Evolutionary conservation across 2,113 vertebrate genomes (phyloP), one percentile per base, ranked within the genome.

Genomic region (Psophia crepitans): DNA sequence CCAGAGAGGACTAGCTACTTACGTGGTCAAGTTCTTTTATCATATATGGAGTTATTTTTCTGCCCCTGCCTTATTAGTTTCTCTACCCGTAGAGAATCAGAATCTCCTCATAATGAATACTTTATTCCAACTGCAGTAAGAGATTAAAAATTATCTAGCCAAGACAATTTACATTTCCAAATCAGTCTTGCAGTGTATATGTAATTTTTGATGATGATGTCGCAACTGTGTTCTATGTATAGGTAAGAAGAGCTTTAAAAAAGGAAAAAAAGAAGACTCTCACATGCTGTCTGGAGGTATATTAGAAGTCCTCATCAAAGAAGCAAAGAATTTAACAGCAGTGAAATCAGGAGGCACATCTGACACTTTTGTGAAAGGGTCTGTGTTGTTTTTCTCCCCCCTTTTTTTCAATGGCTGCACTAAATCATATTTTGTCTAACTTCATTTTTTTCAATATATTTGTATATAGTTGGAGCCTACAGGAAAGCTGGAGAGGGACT

Each of bases 351-450:
- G 99, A 98, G 99, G 99, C 73, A 99, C 98, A 23, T 99, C 99
- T 17, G 99, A 99, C 95, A 98, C 99, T 35, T 99, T 99, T 24
- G 99, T 99, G 35, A 99, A 99, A 98, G 99, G 99, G 99, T 97
- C 61, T 89, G 95, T 99, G 97, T 92, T 21, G 30, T 33, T 81
- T 68, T 48, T n/a, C 10, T 4, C 18, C 39, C 12, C 4, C 6
- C 5, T 32, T 51, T 87, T 84, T 65, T 65, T 77, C 56, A 73
- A 80, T 37, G 39, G 26, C 33, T 91, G 12, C 14, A 66, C 14
- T 68, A 44, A 56, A 66, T 57, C 27, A 19, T 44, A 21, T 41
- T 71, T 87, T 80, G 61, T 8, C 41, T 77, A 58, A 61, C 32
- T 8, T 8, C 11, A 3, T 0, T 27, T 80, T 79, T 91, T 89